Percentiles rank a stretch among this genome's conserved stretches.
Evolutionary conservation across 1,140 invertebrate species (phyloP).

Genomic region (Hetaerina americana): DNA sequence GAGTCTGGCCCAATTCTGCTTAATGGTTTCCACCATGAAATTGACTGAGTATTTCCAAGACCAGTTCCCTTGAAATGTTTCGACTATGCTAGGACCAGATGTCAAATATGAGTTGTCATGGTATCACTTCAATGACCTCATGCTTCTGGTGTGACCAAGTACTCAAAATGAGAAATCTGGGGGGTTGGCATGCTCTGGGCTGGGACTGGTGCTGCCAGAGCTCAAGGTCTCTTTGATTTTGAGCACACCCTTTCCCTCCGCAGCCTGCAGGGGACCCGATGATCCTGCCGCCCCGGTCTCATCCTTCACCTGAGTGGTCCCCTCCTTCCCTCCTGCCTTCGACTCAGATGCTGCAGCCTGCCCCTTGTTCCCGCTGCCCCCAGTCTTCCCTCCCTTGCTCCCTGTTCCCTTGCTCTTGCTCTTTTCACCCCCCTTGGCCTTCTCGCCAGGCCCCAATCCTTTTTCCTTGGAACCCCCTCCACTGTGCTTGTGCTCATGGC

Average conservation of each 20-base stretch:
- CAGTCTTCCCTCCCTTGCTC: constrained; percentile 18
- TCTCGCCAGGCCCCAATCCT: constrained; percentile 26
- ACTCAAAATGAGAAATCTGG: constrained; percentile 11
- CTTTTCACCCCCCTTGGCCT: constrained; percentile 31
- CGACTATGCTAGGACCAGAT: no score
- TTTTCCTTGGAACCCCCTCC: neutral
- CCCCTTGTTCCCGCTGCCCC: neutral
- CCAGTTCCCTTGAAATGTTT: no score
- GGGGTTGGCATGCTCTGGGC: constrained; percentile 25
- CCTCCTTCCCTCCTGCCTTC: constrained; percentile 31
- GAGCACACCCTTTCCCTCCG: constrained; percentile 16
- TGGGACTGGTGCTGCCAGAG: constrained; percentile 47
- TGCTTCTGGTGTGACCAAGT: neutral
- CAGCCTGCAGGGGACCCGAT: constrained; percentile 2
- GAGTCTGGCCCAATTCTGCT: no score
- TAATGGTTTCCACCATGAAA: no score
- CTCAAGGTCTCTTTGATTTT: constrained; percentile 44
- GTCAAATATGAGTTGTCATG: no score
- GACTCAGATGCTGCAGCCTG: constrained; percentile 27
- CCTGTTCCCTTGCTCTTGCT: constrained; percentile 42
- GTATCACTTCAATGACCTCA: no score
- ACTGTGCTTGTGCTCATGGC: constrained; percentile 58
- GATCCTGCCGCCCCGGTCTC: constrained; percentile 30
- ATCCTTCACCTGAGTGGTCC: constrained; percentile 32
- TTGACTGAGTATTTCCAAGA: no score